Conservation (phyloP, 2,888 invertebrate genomes). For the Uloborus plumipes region DNA sequence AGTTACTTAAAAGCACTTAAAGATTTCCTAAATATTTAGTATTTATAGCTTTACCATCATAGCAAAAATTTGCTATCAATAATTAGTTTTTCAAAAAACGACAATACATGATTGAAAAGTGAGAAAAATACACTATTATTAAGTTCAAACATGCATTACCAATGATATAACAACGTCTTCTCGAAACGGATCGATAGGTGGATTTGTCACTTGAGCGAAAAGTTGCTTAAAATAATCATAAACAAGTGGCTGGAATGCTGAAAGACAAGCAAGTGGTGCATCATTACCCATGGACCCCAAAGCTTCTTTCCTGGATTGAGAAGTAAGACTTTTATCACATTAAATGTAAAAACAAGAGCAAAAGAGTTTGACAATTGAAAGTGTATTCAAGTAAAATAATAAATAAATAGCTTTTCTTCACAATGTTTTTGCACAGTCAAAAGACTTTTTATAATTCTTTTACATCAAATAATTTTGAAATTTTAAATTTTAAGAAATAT, state of each 20-base stretch:
- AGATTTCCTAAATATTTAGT: too few species aligned
- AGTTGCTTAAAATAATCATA: conserved; percentile 99
- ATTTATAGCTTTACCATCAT: too few species aligned
- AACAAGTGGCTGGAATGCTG: conserved; percentile 91
- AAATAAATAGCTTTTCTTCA: not conserved
- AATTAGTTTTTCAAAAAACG: not conserved
- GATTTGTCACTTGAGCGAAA: conserved; percentile 99
- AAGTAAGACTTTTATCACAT: not conserved
- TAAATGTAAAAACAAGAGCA: not conserved
- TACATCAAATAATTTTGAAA: too few species aligned
- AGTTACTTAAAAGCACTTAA: too few species aligned
- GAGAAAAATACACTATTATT: not conserved
- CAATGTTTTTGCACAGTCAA: not conserved
- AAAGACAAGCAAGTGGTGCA: conserved; percentile 96
- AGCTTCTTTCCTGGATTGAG: conserved; percentile 87
- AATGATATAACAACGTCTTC: conserved; percentile 99
- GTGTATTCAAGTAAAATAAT: not conserved
- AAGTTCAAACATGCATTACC: conserved; percentile 66
- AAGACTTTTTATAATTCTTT: too few species aligned
- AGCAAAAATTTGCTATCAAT: too few species aligned
- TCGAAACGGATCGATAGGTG: conserved; percentile 98
- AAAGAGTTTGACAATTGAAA: not conserved
- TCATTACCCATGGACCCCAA: conserved; percentile 99
- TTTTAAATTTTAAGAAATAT: too few species aligned
- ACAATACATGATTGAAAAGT: not conserved